Conservation (phyloP, 2,113 vertebrate species). For the Ammodytes dubius region DNA sequence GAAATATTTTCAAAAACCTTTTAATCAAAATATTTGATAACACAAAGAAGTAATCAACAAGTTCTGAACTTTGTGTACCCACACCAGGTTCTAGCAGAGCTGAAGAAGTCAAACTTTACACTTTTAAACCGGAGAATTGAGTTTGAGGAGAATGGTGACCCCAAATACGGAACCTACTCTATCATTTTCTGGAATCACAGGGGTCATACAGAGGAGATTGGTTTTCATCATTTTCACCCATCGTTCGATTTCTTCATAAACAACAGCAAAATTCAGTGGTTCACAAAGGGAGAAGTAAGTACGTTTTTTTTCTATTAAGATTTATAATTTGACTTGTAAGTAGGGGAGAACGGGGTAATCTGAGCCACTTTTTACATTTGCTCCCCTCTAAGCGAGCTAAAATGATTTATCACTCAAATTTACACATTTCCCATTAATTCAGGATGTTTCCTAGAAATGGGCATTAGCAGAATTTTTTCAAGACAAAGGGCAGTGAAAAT, state of each 20-base stretch:
- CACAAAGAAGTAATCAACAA: neutral
- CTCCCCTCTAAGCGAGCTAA: too few species aligned
- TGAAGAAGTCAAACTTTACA: constrained; percentile 85
- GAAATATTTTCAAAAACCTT: neutral
- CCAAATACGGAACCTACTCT: constrained; percentile 76
- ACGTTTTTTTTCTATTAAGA: neutral
- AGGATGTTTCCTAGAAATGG: too few species aligned
- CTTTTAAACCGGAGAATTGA: constrained; percentile 79
- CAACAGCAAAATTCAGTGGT: constrained; percentile 82
- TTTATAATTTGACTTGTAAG: neutral
- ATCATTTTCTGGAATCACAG: constrained; percentile 86
- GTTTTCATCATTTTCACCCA: constrained; percentile 75
- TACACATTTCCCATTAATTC: too few species aligned
- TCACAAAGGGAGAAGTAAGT: constrained; percentile 64
- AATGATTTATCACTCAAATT: too few species aligned
- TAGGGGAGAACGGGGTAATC: too few species aligned
- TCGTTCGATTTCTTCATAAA: constrained; percentile 74
- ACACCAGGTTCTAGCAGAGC: constrained; percentile 69
- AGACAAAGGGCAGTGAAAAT: too few species aligned
- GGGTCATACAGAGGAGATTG: constrained; percentile 74
- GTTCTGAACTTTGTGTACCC: constrained; percentile 12
- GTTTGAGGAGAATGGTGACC: constrained; percentile 85
- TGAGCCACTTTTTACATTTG: too few species aligned
- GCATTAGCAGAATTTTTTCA: too few species aligned
- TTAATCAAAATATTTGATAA: neutral